Evolutionary conservation across 2,113 vertebrate genomes (phyloP).

Genomic region (Triplophysa rosa): DNA sequence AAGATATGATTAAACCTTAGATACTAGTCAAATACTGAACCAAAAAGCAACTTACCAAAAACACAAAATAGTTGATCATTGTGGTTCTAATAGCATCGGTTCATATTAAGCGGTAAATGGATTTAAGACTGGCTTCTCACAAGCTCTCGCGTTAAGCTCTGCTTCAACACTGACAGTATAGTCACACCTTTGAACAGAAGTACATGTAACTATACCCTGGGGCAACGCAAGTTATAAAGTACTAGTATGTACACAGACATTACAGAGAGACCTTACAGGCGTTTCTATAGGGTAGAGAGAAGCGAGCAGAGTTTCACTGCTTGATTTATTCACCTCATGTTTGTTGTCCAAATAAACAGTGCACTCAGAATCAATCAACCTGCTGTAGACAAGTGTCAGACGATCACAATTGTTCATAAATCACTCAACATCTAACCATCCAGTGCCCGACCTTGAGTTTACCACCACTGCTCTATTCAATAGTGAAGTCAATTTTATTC

Average conservation of each 20-base stretch:
- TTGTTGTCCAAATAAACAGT: background rate
- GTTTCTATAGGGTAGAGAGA: background rate
- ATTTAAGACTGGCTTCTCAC: background rate
- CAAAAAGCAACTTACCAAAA: slow-evolving; percentile 20
- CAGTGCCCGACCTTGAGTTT: background rate
- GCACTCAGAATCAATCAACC: background rate
- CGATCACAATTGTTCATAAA: background rate
- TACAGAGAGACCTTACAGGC: background rate
- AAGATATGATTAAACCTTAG: background rate
- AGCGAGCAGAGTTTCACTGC: background rate
- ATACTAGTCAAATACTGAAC: background rate
- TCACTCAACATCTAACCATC: background rate
- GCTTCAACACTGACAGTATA: background rate
- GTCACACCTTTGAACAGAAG: background rate
- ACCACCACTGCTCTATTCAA: background rate
- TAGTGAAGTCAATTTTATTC: too few species aligned
- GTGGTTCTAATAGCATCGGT: background rate
- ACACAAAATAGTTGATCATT: background rate
- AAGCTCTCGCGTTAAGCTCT: background rate
- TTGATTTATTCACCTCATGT: background rate
- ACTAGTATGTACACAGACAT: background rate
- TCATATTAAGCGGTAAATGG: background rate
- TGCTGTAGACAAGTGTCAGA: background rate
- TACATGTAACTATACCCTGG: background rate
- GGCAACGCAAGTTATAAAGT: background rate